A percentile compares a stretch with the other conserved stretches of the same genome.
Conservation (phyloP, 1,140 invertebrate species). For the Lordiphosa mommai region DNA sequence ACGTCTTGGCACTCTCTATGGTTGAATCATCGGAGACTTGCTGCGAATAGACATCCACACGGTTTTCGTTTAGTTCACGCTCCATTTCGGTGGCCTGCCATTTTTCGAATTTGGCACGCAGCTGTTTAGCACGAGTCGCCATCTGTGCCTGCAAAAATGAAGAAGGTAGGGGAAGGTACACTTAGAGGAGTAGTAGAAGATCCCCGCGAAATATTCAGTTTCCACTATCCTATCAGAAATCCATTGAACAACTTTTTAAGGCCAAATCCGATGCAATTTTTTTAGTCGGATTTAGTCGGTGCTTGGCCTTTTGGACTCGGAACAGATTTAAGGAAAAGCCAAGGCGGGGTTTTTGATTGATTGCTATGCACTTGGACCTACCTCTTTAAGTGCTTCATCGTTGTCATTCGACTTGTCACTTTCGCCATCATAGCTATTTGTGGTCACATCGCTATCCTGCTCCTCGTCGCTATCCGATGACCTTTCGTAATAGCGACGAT, state of each 20-base stretch:
- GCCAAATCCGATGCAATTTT: too few relatives aligned
- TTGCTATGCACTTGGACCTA: too few relatives aligned
- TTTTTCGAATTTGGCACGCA: conserved; percentile 94
- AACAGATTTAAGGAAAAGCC: too few relatives aligned
- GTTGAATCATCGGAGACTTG: conserved; percentile 83
- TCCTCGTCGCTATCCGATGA: conserved; percentile 82
- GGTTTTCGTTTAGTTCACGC: conserved; percentile 70
- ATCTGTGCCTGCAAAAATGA: conserved; percentile 84
- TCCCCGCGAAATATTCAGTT: too few relatives aligned
- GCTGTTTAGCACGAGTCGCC: conserved; percentile 90
- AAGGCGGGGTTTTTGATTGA: too few relatives aligned
- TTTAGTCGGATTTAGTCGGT: too few relatives aligned
- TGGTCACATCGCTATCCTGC: conserved; percentile 56
- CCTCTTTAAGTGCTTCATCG: conserved; percentile 53
- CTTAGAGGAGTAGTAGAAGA: neutral
- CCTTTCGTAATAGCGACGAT: conserved; percentile 81
- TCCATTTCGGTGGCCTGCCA: conserved; percentile 89
- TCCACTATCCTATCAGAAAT: too few relatives aligned
- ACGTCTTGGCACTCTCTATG: conserved; percentile 87
- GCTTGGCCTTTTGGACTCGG: too few relatives aligned
- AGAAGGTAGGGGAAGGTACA: neutral
- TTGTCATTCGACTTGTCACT: conserved; percentile 6
- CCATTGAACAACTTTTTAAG: too few relatives aligned
- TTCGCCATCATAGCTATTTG: conserved; percentile 53
- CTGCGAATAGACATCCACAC: conserved; percentile 77